Base-by-base conservation (phyloP, 2,113 vertebrate species). In the Pitta sordida region DNA sequence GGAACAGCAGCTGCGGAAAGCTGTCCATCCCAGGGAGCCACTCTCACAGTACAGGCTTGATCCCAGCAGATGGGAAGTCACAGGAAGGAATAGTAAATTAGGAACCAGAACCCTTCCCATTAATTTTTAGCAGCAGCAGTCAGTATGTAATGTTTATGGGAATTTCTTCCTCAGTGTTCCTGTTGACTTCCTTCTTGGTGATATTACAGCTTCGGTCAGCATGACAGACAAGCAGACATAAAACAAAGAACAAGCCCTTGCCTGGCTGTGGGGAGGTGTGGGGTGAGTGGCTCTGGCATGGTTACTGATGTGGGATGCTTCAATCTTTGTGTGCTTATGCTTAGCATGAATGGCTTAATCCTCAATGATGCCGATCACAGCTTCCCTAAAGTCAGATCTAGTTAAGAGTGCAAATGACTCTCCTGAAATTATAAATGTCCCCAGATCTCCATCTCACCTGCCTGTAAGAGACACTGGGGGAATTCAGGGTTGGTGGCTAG, bases 111-210 rank as follows among this genome's bases (percentile, higher is more conserved):
- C 49, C 43, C 46, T 94, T 94, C 75, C 88, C 36, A 3, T 75
- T 83, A 93, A 95, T 95, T 93, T 97, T 93, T 96, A 96, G 93
- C 70, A 92, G 83, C 74, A 86, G 69, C 46, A 71, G 27, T 16
- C 64, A 64, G 71, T 21, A n/a, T n/a, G n/a, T n/a, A 20, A 30
- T 93, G 83, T 91, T 96, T 86, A 65, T 1, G 1, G 69, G 91
- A 93, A 85, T 90, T 82, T 82, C 73, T 58, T 67, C 51, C 62
- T 53, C 59, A 2, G 3, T 59, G 29, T 93, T 96, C 83, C 93
- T 93, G 71, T 90, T 96, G 93, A 86, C 74, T 93, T 89, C 71
- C 64, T 78, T 48, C 63, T 84, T 1, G 0, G 13, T 23, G 37
- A 9, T 73, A 21, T 76, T 70, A 77, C 3, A 8, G n/a, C 58